These are phyloP conservation scores for Kryptopterus vitreolus DNA, from an alignment of 2,797 vertebrate genomes.

Conservation along the genomic window DNA sequence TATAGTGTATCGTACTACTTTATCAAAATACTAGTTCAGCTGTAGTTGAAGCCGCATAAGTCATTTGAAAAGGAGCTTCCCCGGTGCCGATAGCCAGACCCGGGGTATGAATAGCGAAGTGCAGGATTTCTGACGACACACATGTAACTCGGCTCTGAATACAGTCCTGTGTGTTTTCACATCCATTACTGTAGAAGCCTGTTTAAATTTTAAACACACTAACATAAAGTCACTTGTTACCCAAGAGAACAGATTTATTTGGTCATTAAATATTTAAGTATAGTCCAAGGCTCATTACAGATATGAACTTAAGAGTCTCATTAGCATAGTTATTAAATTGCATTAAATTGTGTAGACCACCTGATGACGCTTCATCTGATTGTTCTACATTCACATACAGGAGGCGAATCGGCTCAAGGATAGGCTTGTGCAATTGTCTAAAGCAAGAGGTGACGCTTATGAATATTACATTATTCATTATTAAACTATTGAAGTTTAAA, in stretches of 20 bases:
- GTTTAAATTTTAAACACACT: slow-evolving; percentile 24
- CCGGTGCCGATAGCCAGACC: background rate
- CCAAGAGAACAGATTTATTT: slow-evolving; percentile 48
- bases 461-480: background rate
- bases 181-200: slow-evolving; percentile 7
- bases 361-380: slow-evolving; percentile 40
- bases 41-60: background rate
- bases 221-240: slow-evolving; percentile 20
- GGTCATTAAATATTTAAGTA: slow-evolving; percentile 54
- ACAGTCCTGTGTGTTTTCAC: background rate
- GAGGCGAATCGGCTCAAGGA: background rate
- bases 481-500: background rate
- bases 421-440: background rate
- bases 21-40: background rate
- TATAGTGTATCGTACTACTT: background rate
- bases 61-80: background rate
- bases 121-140: background rate
- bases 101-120: background rate
- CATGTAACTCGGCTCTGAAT: background rate
- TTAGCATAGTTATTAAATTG: slow-evolving; percentile 60
- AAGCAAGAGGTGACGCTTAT: background rate
- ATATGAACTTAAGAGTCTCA: slow-evolving; percentile 51
- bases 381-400: slow-evolving; percentile 5
- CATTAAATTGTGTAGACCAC: slow-evolving; percentile 41
- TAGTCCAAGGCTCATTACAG: slow-evolving; percentile 43